phyloP scores from a whole-genome alignment of 2,797 vertebrate species.

The Cossypha niveicapilla region DNA sequence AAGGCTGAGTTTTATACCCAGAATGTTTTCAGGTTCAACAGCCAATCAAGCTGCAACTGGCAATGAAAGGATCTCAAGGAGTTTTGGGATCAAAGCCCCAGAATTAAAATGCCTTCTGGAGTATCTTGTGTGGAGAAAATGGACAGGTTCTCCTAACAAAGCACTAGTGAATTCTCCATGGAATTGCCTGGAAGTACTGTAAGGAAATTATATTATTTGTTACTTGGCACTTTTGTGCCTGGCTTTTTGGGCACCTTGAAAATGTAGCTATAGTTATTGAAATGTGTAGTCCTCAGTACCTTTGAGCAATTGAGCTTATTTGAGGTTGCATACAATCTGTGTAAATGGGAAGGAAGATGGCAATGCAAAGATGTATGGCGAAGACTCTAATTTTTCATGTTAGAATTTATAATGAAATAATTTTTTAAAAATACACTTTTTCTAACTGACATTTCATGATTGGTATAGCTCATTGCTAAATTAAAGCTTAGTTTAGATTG shows the following conservation, averaged over 20 bases:
- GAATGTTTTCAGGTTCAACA: neutral
- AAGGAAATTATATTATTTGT: neutral
- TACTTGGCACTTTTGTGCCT: neutral
- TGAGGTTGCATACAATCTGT: neutral
- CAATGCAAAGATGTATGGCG: neutral
- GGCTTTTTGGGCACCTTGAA: neutral
- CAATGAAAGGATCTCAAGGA: neutral
- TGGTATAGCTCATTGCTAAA: neutral
- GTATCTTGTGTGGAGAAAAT: neutral
- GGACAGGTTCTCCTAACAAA: neutral
- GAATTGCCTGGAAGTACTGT: neutral
- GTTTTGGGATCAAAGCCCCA: neutral
- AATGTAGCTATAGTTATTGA: neutral
- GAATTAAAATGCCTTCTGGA: neutral
- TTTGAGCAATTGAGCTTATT: neutral
- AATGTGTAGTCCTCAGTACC: neutral
- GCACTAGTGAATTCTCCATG: neutral
- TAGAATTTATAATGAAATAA: neutral
- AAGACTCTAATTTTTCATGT: neutral
- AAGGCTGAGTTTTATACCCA: neutral
- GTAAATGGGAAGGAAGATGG: neutral
- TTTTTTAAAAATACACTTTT: fast-evolving
- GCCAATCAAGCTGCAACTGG: neutral
- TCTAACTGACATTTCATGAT: neutral
- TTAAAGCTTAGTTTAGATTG: neutral